Conservation (phyloP, 1,140 invertebrate species). For the Adoxophyes honmai region DNA sequence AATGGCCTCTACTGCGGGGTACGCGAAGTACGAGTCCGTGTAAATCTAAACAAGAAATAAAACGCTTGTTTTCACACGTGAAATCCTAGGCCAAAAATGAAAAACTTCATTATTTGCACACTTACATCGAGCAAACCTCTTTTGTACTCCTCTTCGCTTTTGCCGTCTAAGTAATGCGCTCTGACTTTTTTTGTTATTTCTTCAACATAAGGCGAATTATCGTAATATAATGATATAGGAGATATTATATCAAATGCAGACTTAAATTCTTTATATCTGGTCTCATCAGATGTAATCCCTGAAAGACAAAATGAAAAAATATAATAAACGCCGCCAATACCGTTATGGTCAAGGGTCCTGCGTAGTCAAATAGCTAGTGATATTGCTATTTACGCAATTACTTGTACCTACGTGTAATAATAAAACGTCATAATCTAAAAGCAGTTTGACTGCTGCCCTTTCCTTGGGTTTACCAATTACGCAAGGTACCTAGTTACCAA, state of each 20-base stretch:
- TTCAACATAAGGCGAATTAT: conserved; percentile 68
- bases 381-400: no score
- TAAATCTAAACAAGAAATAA: conserved; percentile 79
- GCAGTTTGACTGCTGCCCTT: background rate
- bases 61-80: conserved; percentile 64
- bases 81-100: no score
- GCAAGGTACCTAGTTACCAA: no score
- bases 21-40: conserved; percentile 83
- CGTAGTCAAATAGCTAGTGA: no score
- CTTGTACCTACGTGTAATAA: no score
- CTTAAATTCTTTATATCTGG: conserved; percentile 76
- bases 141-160: conserved; percentile 24
- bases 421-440: background rate
- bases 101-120: no score
- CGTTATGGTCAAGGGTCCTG: no score
- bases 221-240: conserved; percentile 80
- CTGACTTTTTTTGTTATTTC: conserved; percentile 77
- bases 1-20: conserved; percentile 78
- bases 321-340: background rate
- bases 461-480: no score
- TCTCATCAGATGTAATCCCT: conserved; percentile 53
- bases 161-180: conserved; percentile 78
- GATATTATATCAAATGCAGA: conserved; percentile 77
- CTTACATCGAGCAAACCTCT: conserved; percentile 40
- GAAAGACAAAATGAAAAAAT: conserved; percentile 3